Percentiles rank a stretch among this genome's conserved stretches.
These are phyloP conservation scores for Uropsilus gracilis DNA, from an alignment of 2,113 vertebrate genomes.

Conservation along the genomic window DNA sequence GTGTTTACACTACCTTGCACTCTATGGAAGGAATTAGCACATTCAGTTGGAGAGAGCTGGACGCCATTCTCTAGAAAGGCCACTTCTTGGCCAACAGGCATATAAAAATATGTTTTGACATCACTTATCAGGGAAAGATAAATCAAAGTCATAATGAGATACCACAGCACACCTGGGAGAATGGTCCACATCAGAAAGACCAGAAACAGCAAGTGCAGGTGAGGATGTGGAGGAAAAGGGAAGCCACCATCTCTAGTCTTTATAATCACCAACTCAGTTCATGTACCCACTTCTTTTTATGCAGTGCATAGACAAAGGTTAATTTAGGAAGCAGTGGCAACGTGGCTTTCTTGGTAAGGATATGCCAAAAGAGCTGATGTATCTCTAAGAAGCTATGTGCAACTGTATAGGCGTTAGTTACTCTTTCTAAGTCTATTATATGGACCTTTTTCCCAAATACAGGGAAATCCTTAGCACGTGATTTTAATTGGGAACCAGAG, in stretches of 20 bases:
- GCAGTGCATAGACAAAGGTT: neutral
- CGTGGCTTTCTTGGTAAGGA: neutral
- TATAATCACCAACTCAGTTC: no score
- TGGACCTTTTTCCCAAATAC: neutral
- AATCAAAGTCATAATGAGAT: no score
- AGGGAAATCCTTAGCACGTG: neutral
- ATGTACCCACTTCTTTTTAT: neutral
- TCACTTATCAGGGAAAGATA: no score
- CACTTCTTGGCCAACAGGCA: conserved; percentile 74
- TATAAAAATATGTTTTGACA: no score
- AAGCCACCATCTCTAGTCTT: no score
- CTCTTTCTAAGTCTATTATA: neutral
- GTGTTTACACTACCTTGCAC: neutral
- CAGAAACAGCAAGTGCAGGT: no score
- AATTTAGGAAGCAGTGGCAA: neutral
- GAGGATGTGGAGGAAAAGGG: no score
- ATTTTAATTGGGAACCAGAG: neutral
- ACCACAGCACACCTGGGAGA: no score
- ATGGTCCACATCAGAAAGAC: no score
- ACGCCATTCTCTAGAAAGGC: conserved; percentile 48
- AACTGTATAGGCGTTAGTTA: neutral
- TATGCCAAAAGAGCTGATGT: conserved; percentile 3
- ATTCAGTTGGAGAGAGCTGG: conserved; percentile 44
- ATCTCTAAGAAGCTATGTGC: neutral
- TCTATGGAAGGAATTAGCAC: conserved; percentile 28